These are phyloP conservation scores for Amiota communis DNA, from an alignment of 2,888 invertebrate species.

Conservation along the genomic window DNA sequence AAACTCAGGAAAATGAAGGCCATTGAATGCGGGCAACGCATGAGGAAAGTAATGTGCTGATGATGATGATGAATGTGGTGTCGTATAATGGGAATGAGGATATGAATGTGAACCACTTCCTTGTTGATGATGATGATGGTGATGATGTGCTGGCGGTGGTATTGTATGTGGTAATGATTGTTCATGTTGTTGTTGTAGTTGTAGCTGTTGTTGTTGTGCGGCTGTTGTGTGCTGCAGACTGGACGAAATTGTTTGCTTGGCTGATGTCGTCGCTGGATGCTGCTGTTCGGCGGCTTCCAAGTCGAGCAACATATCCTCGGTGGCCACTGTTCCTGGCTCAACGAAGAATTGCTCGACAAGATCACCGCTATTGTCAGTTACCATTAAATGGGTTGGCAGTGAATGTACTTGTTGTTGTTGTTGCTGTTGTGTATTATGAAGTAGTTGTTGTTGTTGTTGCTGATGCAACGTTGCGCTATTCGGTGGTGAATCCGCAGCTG, in stretches of 20 bases:
- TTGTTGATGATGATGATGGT: slow-evolving; percentile 35
- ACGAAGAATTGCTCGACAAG: slow-evolving; percentile 63
- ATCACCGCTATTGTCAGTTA: slow-evolving; percentile 66
- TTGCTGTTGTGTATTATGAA: slow-evolving; percentile 38
- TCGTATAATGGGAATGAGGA: slow-evolving; percentile 47
- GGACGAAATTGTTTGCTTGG: neutral
- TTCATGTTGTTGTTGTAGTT: slow-evolving; percentile 44
- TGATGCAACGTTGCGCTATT: slow-evolving; percentile 47
- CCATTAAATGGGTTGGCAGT: slow-evolving; percentile 62
- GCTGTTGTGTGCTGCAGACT: slow-evolving; percentile 28
- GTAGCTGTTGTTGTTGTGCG: slow-evolving; percentile 47
- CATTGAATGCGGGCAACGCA: slow-evolving; percentile 48
- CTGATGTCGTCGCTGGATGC: slow-evolving; percentile 14
- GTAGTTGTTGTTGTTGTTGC: slow-evolving; percentile 36
- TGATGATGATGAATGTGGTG: slow-evolving; percentile 37
- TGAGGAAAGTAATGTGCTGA: slow-evolving; percentile 51
- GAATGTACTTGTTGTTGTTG: slow-evolving; percentile 44
- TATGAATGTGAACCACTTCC: slow-evolving; percentile 40
- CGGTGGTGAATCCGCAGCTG: slow-evolving; percentile 69
- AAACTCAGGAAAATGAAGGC: slow-evolving; percentile 62
- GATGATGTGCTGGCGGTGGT: slow-evolving; percentile 45
- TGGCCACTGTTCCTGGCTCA: slow-evolving; percentile 57
- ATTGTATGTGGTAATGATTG: slow-evolving; percentile 36
- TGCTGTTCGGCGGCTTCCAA: slow-evolving; percentile 10
- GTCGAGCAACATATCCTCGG: slow-evolving; percentile 49